phyloP scores from a whole-genome alignment of 1,140 invertebrate genomes.

The Drosophila grimshawi region DNA sequence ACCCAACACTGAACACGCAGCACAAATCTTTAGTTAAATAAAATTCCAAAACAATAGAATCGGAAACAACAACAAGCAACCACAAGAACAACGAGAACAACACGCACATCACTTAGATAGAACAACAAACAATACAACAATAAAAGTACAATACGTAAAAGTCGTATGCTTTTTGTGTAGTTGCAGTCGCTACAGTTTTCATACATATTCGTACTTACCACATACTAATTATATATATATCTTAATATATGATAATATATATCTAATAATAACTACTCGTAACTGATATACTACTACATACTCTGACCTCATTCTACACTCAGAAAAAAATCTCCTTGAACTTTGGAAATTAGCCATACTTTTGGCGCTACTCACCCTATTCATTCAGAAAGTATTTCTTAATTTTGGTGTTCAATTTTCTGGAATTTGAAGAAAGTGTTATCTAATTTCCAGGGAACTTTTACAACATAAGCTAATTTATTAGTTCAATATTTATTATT shows the following conservation, averaged over 20 bases:
- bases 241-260: conserved; percentile 30
- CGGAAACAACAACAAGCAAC: conserved; percentile 1
- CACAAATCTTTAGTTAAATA: background rate
- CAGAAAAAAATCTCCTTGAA: background rate
- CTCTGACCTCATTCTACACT: conserved; percentile 16
- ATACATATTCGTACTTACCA: conserved; percentile 28
- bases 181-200: conserved; percentile 49
- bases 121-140: conserved; percentile 3
- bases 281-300: conserved; percentile 4
- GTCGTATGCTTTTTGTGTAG: conserved; percentile 66
- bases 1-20: conserved; percentile 10
- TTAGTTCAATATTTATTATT: too few relatives aligned
- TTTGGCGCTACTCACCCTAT: too few relatives aligned
- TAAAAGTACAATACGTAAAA: conserved; percentile 40
- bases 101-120: conserved; percentile 26
- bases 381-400: too few relatives aligned
- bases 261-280: conserved; percentile 27
- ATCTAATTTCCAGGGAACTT: too few relatives aligned
- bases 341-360: too few relatives aligned
- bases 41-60: conserved; percentile 10
- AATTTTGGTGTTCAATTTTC: too few relatives aligned
- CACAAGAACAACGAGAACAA: conserved; percentile 15
- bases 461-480: too few relatives aligned
- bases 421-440: too few relatives aligned
- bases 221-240: conserved; percentile 34